Percentiles rank a stretch among this genome's conserved stretches.
These are phyloP conservation scores for Dusona sp. DNA, from an alignment of 2,888 invertebrate species.

Conservation along the genomic window DNA sequence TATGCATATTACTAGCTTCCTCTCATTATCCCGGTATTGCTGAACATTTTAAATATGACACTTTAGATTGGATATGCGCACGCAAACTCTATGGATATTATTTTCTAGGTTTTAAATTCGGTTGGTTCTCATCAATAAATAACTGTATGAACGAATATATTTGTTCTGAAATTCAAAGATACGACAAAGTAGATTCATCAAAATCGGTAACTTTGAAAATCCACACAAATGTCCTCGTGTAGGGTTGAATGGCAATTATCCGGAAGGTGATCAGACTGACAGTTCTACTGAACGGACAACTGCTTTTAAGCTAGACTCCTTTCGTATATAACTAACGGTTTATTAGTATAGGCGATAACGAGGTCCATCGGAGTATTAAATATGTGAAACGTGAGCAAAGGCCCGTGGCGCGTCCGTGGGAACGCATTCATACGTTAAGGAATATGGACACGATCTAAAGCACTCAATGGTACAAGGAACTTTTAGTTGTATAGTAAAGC, in stretches of 20 bases:
- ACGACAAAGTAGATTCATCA: not conserved
- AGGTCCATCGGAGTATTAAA: constrained; percentile 7
- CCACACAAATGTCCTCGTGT: constrained; percentile 7
- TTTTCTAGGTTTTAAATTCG: not conserved
- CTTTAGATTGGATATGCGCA: not conserved
- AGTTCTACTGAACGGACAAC: constrained; percentile 31
- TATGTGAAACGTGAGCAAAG: constrained; percentile 46
- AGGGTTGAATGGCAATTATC: constrained; percentile 41
- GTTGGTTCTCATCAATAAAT: not conserved
- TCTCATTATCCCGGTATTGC: constrained; percentile 23
- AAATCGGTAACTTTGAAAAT: constrained; percentile 20
- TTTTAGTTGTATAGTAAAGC: constrained; percentile 41
- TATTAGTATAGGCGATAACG: constrained; percentile 23
- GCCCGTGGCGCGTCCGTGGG: constrained; percentile 39
- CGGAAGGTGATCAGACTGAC: constrained; percentile 8
- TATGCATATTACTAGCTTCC: not conserved
- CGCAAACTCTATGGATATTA: not conserved
- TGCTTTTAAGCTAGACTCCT: constrained; percentile 45
- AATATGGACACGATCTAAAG: constrained; percentile 21
- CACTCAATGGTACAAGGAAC: constrained; percentile 23
- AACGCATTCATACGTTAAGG: constrained; percentile 12
- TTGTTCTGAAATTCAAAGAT: constrained; percentile 35
- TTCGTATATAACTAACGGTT: constrained; percentile 1
- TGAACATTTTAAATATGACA: constrained; percentile 21
- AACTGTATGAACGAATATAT: constrained; percentile 8